These are phyloP conservation scores for Tragelaphus imberbis DNA, from an alignment of 2,113 vertebrate species.

Conservation along the genomic window DNA sequence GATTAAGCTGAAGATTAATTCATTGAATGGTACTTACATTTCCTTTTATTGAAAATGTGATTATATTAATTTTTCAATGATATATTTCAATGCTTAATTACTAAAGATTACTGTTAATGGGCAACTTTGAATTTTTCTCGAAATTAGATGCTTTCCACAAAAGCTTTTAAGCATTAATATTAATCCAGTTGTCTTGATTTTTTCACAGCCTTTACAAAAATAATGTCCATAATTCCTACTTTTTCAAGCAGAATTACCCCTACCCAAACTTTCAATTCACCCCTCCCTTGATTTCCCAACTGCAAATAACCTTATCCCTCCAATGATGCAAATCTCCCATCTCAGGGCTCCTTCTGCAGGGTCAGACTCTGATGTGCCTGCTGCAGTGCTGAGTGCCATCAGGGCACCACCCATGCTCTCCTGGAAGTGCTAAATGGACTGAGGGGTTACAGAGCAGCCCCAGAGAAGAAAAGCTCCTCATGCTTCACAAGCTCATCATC, in stretches of 20 bases:
- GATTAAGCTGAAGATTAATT: background rate
- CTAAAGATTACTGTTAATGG: background rate
- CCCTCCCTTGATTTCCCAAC: background rate
- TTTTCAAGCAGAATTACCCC: slow-evolving; percentile 11
- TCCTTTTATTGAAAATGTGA: slow-evolving; percentile 3
- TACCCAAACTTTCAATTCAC: background rate
- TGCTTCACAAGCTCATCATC: background rate
- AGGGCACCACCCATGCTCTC: background rate
- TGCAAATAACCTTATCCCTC: background rate
- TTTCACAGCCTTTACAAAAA: background rate
- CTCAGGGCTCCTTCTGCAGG: background rate
- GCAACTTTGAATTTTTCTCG: background rate
- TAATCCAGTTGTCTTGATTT: slow-evolving; percentile 10
- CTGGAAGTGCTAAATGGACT: background rate
- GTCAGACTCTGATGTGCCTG: background rate
- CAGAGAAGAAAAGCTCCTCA: background rate
- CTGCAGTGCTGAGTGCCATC: background rate
- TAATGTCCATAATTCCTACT: background rate
- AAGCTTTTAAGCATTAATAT: background rate
- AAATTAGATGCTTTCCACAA: background rate
- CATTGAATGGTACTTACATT: background rate
- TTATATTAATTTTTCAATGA: background rate
- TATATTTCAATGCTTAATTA: background rate
- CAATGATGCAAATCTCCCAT: background rate
- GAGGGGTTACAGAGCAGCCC: background rate